Evolutionary conservation across 2,113 vertebrate species (phyloP).

Genomic region (Eidolon helvum): DNA sequence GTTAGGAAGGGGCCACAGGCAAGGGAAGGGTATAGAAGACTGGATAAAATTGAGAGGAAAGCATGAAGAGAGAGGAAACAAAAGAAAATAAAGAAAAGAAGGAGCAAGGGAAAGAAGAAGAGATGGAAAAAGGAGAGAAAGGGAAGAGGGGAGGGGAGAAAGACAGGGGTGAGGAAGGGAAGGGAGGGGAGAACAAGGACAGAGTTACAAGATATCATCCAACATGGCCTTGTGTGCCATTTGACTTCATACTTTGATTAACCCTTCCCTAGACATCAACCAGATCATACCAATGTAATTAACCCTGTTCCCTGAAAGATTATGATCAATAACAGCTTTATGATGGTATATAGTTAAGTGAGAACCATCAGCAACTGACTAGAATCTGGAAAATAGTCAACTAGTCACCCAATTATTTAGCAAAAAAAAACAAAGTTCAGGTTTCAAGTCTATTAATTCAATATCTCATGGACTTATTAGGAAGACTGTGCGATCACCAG

Average conservation of each 20-base stretch:
- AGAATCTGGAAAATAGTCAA: neutral
- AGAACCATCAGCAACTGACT: neutral
- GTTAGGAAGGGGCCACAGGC: neutral
- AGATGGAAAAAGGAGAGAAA: too few relatives aligned
- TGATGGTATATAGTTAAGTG: neutral
- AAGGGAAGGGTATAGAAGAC: neutral
- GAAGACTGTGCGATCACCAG: neutral
- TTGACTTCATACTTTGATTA: neutral
- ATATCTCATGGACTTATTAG: neutral
- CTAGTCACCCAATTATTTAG: neutral
- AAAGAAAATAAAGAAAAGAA: neutral
- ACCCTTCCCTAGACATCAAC: neutral
- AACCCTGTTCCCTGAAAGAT: constrained; percentile 9
- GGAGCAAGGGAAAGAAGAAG: too few relatives aligned
- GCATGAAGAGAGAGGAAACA: neutral
- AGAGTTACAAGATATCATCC: neutral
- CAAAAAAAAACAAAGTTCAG: neutral
- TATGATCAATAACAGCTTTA: neutral
- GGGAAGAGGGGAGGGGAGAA: neutral
- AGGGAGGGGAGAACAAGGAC: neutral
- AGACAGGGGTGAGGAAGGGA: too few relatives aligned
- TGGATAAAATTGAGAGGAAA: neutral
- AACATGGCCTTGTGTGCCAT: neutral
- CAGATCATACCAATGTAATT: neutral
- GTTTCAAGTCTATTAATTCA: neutral